Evolutionary conservation across 2,113 vertebrate species (phyloP).

Genomic region (Perca fluviatilis): DNA sequence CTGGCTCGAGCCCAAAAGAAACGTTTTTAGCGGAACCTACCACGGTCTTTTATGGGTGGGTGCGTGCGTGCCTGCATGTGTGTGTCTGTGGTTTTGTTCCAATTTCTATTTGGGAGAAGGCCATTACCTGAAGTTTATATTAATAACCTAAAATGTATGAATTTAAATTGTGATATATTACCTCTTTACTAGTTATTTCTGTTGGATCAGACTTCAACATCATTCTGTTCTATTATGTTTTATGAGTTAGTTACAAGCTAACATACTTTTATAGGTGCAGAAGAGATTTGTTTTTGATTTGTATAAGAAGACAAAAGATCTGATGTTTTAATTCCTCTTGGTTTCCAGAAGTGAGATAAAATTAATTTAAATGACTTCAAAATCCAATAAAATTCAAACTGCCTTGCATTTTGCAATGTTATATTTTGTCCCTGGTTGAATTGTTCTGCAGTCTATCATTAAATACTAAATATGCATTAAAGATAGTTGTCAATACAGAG

Average conservation of each 20-base stretch:
- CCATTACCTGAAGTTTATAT: conserved; percentile 33
- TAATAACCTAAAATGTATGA: conserved; percentile 14
- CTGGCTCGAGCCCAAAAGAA: conserved; percentile 46
- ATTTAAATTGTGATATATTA: conserved; percentile 1
- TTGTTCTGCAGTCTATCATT: no score
- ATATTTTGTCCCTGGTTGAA: not conserved
- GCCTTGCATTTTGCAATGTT: not conserved
- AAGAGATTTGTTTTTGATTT: not conserved
- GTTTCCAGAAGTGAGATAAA: not conserved
- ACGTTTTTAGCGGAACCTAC: conserved; percentile 54
- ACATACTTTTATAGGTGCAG: not conserved
- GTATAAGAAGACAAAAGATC: not conserved
- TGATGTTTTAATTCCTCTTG: not conserved
- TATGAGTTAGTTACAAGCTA: not conserved
- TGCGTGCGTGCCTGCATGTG: conserved; percentile 29
- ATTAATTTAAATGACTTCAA: not conserved
- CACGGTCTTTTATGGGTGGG: conserved; percentile 27
- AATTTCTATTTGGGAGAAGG: not conserved
- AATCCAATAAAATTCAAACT: not conserved
- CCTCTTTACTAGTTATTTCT: conserved; percentile 2
- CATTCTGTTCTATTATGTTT: not conserved
- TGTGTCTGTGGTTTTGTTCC: conserved; percentile 7
- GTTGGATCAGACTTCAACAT: conserved; percentile 9
- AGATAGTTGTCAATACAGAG: not conserved
- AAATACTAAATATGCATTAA: not conserved